These are phyloP conservation scores for Netelia fuscicornis DNA, from an alignment of 2,888 invertebrate species.

Conservation along the genomic window DNA sequence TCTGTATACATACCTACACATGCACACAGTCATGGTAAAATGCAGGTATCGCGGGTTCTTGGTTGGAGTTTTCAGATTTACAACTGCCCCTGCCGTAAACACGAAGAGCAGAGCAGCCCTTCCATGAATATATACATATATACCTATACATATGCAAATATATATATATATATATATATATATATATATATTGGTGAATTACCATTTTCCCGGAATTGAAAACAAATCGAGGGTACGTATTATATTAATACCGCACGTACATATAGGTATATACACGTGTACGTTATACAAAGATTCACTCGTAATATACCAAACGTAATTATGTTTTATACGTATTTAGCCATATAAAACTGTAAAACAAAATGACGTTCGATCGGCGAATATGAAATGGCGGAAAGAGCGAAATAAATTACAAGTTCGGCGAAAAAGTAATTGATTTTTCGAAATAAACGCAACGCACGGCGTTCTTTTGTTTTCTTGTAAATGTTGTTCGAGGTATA, in stretches of 20 bases:
- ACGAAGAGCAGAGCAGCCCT: conserved; percentile 19
- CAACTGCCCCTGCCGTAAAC: conserved; percentile 36
- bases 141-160: neutral
- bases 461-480: neutral
- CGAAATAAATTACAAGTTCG: too few species aligned
- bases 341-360: too few species aligned
- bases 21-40: neutral
- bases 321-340: too few species aligned
- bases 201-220: conserved; percentile 29
- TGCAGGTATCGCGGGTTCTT: neutral
- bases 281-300: too few species aligned
- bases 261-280: too few species aligned
- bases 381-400: too few species aligned
- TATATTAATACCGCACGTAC: neutral
- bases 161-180: neutral
- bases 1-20: too few species aligned
- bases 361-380: too few species aligned
- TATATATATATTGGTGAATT: neutral
- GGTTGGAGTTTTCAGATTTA: conserved; percentile 1
- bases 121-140: conserved; percentile 20
- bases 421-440: too few species aligned
- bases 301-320: too few species aligned
- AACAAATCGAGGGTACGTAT: neutral
- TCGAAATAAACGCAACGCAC: too few species aligned
- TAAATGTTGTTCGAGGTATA: conserved; percentile 10